phyloP scores from a whole-genome alignment of 2,113 vertebrate species.

The Poeciliopsis retropinna region DNA sequence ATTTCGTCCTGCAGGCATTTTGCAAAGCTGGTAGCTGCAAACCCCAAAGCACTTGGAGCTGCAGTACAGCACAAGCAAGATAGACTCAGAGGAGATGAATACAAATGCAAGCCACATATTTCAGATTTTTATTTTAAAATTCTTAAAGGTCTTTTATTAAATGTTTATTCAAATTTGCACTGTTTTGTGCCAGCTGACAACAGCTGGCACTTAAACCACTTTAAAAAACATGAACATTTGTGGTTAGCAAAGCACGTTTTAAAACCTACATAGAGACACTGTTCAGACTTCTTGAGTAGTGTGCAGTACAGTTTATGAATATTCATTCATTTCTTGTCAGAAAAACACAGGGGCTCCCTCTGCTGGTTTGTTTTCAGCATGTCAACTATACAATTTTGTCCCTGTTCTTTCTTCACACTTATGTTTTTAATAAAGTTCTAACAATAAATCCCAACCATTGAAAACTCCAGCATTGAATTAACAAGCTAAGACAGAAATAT shows the following conservation, averaged over 20 bases:
- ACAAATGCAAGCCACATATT: too few relatives aligned
- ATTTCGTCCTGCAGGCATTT: background rate
- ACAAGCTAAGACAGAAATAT: background rate
- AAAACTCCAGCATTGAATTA: constrained; percentile 4
- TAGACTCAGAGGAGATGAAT: too few relatives aligned
- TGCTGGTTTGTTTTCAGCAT: constrained; percentile 33
- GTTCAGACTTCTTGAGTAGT: background rate
- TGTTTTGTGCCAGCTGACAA: background rate
- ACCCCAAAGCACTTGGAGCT: background rate
- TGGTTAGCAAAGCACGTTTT: background rate
- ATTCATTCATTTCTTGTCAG: constrained; percentile 19
- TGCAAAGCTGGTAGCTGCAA: background rate
- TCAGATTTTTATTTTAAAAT: too few relatives aligned
- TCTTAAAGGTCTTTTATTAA: too few relatives aligned
- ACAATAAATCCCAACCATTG: constrained; percentile 4
- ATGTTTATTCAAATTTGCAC: too few relatives aligned
- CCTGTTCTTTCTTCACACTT: background rate
- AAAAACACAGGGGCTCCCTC: constrained; percentile 59
- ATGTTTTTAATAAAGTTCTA: background rate
- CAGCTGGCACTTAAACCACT: background rate
- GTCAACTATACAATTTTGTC: background rate
- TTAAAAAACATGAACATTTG: background rate
- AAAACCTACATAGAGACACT: background rate
- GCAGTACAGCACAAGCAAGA: too few relatives aligned
- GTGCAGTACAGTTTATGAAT: constrained; percentile 17